Evolutionary conservation across 1,140 invertebrate species (phyloP), one percentile per base, ranked within the genome.

Genomic region (Sitophilus oryzae): DNA sequence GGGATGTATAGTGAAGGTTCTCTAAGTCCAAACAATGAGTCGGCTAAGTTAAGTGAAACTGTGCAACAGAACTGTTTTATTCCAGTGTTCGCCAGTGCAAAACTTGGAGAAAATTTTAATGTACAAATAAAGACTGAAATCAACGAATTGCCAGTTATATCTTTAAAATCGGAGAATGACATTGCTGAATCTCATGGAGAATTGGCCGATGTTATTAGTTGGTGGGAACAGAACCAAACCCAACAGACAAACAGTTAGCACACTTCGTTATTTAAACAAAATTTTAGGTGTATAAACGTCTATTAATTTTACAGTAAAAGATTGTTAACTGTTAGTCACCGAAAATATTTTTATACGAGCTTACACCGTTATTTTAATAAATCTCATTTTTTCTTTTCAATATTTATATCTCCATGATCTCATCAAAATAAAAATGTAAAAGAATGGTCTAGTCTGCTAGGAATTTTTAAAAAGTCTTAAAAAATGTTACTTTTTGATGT

Each of bases 211-310:
- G 71, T 73, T 34, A 72, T 76, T 48, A 72, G 74, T 21, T 77
- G 75, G 75, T 77, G 75, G 75, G 73, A 76, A 52, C 71, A 73
- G 10, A 72, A 74, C 10, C 71, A 74, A 36, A n/a, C 9, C 3
- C 11, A 25, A 15, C 23, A n/a, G 34, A n/a, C 42, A 18, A 34
- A 34, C 6, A 53, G 52, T 34, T 53, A 53, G 52, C 52, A 46
- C 2, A 19, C 3, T 11, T n/a, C 16, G 22, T 22, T 15, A 16
- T 9, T 44, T 2, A 25, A 45, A 30, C 15, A 18, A 21, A 3
- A 11, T 3, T 9, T 25, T 25, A 20, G 11, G 11, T 42, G 21
- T 11, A 11, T 21, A 42, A 1, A 16, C 21, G 5, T 5, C n/a
- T 20, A 42, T 1, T 15, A 3, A 9, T 42, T 51, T 40, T 51